phyloP scores from a whole-genome alignment of 2,888 invertebrate species.

The Amorpha juglandis region DNA sequence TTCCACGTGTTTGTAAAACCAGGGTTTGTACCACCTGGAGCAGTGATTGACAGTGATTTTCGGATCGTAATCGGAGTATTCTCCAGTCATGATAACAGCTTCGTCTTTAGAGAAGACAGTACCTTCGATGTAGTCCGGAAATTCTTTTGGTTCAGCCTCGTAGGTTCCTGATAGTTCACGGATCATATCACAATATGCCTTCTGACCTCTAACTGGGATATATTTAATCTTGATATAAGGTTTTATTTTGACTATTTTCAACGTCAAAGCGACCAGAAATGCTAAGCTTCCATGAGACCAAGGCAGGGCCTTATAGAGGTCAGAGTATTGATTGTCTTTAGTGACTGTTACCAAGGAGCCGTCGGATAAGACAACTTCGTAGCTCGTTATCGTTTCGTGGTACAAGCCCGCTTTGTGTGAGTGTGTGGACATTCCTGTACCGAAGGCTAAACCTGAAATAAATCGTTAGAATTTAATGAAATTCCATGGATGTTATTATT shows the following conservation, averaged over 20 bases:
- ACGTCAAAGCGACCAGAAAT: conserved; percentile 86
- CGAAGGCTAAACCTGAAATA: conserved; percentile 84
- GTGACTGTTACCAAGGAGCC: conserved; percentile 85
- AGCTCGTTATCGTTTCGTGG: conserved; percentile 86
- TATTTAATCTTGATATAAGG: conserved; percentile 87
- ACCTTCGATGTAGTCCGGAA: conserved; percentile 87
- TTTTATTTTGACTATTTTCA: conserved; percentile 86
- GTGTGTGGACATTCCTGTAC: conserved; percentile 90
- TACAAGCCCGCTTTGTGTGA: conserved; percentile 88
- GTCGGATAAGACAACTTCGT: conserved; percentile 87
- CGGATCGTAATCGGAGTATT: conserved; percentile 85
- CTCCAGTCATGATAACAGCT: conserved; percentile 87
- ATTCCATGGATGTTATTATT: too few relatives aligned
- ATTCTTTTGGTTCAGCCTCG: conserved; percentile 65
- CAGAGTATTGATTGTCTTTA: conserved; percentile 81
- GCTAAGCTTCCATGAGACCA: conserved; percentile 88
- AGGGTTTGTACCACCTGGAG: conserved; percentile 88
- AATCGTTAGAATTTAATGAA: neutral
- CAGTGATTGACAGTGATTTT: conserved; percentile 81
- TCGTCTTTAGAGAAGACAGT: conserved; percentile 86
- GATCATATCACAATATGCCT: conserved; percentile 86
- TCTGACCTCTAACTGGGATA: conserved; percentile 85
- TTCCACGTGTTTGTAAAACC: conserved; percentile 89
- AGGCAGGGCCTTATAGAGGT: conserved; percentile 85
- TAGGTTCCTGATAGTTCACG: conserved; percentile 85